phyloP scores from a whole-genome alignment of 1,140 invertebrate genomes.

The Drosophila prosaltans region DNA sequence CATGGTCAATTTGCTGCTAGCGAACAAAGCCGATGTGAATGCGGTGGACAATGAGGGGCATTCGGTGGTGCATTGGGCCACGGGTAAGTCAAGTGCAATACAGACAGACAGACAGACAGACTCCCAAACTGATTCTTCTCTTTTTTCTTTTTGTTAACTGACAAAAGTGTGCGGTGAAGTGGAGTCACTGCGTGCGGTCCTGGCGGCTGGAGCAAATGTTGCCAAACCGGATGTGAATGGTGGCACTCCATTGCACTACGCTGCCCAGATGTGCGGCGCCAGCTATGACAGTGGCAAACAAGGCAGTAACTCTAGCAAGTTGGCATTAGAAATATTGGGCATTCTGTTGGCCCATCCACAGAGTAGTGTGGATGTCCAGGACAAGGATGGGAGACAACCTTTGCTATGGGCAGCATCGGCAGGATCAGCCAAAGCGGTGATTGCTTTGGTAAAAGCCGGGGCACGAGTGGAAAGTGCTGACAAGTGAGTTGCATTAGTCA shows the following conservation, averaged over 20 bases:
- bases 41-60: constrained; percentile 96
- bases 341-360: constrained; percentile 91
- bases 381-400: constrained; percentile 96
- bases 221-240: constrained; percentile 95
- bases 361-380: constrained; percentile 92
- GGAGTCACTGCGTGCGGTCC: constrained; percentile 92
- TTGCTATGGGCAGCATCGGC: constrained; percentile 98
- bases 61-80: constrained; percentile 99
- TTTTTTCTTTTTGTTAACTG: neutral
- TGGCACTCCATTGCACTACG: constrained; percentile 98
- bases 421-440: constrained; percentile 95
- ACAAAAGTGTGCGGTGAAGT: constrained; percentile 93
- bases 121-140: neutral
- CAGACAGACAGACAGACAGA: too few relatives aligned
- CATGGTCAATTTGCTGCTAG: constrained; percentile 91
- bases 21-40: constrained; percentile 93
- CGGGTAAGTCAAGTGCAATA: constrained; percentile 86
- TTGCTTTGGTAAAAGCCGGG: constrained; percentile 93
- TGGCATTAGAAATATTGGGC: constrained; percentile 92
- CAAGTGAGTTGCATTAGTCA: constrained; percentile 84
- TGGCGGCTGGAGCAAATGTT: constrained; percentile 92
- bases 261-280: constrained; percentile 96
- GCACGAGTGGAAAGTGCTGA: constrained; percentile 91
- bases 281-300: constrained; percentile 87
- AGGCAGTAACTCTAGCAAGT: constrained; percentile 71